Evolutionary conservation across 2,888 invertebrate genomes (phyloP), one percentile per base, ranked within the genome.

Genomic region (Ennomos fuscantarius): DNA sequence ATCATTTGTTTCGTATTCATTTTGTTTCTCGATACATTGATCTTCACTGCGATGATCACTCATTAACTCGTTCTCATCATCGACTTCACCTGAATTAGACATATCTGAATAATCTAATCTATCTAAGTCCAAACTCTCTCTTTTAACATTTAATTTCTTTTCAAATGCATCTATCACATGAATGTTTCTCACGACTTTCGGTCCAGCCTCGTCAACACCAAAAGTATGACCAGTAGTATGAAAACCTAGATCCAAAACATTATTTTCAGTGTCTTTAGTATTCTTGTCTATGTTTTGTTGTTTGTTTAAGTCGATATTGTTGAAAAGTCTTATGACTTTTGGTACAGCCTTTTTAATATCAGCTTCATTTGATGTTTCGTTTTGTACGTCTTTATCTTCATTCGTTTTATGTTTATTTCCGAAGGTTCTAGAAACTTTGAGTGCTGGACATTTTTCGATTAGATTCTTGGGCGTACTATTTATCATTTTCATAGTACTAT

Each of bases 101-200:
- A 24, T 24, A 6, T 24, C 13, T 8, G 51, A 41, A 9, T 36
- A 43, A 3, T 62, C 45, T 9, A 48, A 10, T 8, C 37, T 44
- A 3, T 63, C 50, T 13, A 48, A 24, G 12, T 62, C 47, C 8
- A 50, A 31, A 9, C 6, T 1, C 1, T 33, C 10, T 33, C 6
- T 31, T 15, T 39, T 32, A 1, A 33, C 11, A 40, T 52, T 44
- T 0, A 62, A 11, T 60, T 62, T 73, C 0, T 72, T 62, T 55
- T 79, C 71, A n/a, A 65, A 76, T 33, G 63, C 55, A 8, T 72
- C 60, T 32, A 74, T 69, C 0, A 53, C 0, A 42, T 63, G 56
- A 0, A 65, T n/a, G 5, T 74, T 72, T 46, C 67, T 69, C 12
- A 72, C 37, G 2, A 75, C 56, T 69, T 70, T 72, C 0, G 66